Conservation (phyloP, 1,140 invertebrate species). For the Chrysomallon squamiferum region DNA sequence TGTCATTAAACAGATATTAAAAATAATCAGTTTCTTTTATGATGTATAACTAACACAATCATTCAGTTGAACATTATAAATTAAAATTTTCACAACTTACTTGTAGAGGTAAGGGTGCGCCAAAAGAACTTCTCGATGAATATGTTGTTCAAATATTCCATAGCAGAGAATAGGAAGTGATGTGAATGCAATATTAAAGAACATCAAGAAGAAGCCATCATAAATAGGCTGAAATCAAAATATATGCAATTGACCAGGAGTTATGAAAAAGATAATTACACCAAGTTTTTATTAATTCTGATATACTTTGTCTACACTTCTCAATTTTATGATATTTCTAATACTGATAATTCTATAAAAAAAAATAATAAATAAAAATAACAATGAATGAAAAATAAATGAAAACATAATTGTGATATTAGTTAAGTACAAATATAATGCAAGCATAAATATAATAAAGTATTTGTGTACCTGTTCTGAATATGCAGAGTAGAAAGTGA, state of each 20-base stretch:
- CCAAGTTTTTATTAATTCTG: neutral
- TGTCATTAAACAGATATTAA: too few relatives aligned
- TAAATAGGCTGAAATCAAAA: slow-evolving; percentile 55
- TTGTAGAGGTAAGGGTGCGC: slow-evolving; percentile 75
- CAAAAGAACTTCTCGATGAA: slow-evolving; percentile 70
- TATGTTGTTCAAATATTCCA: slow-evolving; percentile 89
- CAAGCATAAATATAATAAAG: too few relatives aligned
- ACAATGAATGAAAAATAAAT: neutral
- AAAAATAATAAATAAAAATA: neutral
- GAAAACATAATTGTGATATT: too few relatives aligned
- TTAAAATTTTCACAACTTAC: too few relatives aligned
- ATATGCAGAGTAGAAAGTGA: slow-evolving; percentile 49
- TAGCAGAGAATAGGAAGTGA: slow-evolving; percentile 60
- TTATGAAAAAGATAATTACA: neutral
- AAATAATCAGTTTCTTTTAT: too few relatives aligned
- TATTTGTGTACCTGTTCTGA: slow-evolving; percentile 61
- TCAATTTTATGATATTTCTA: neutral
- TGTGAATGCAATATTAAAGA: slow-evolving; percentile 62
- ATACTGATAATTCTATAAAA: neutral
- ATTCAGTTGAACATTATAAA: too few relatives aligned
- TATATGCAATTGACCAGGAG: neutral
- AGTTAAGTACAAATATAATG: too few relatives aligned
- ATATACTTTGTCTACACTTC: neutral
- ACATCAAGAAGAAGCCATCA: slow-evolving; percentile 57
- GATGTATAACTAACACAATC: too few relatives aligned